Base-by-base conservation (phyloP, 2,797 vertebrate species). In the Parotocinclus haroldoi region DNA sequence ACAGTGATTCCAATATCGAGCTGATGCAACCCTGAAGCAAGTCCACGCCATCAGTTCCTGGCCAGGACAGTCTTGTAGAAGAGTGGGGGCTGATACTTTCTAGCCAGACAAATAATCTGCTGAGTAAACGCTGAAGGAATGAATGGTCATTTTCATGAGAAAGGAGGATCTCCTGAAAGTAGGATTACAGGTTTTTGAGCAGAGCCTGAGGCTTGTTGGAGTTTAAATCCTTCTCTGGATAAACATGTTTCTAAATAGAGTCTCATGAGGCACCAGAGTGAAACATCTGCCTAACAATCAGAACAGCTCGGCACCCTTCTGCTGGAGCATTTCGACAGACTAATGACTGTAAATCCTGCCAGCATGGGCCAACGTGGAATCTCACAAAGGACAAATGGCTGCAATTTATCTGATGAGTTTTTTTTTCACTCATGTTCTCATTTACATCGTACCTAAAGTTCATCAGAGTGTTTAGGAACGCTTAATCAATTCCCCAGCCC, bases 201-300 rank as follows among this genome's bases (percentile, higher is more conserved):
- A 13, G n/a, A 42, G 49, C 69, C 48, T 10, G n/a, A 53, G 62
- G 62, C 48, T 16, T 27, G 11, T 46, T 51, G 27, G 19, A 0
- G 7, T 50, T 8, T 27, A 59, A 60, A 69, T 53, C 53, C 62
- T 54, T 18, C 40, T 54, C 17, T 50, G 54, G 18, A 12, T 53
- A 58, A 63, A 63, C 48, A 65, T 9, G 51, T 44, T 66, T 58
- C 56, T 73, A 69, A 72, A 69, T 58, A 57, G 38, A 40, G 19
- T 53, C 36, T 56, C 45, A 12, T 55, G 9, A 16, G n/a, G 13
- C 45, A 4, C 45, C 45, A 48, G 39, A 7, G 27, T n/a, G 57
- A 37, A 69, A 58, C 63, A 65, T 69, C 52, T 69, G 61, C 52
- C 51, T 53, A 60, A 57, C 50, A 59, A 63, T 67, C 63, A 56